Evolutionary conservation across 1,140 invertebrate species (phyloP).

Genomic region (Conus betulinus): DNA sequence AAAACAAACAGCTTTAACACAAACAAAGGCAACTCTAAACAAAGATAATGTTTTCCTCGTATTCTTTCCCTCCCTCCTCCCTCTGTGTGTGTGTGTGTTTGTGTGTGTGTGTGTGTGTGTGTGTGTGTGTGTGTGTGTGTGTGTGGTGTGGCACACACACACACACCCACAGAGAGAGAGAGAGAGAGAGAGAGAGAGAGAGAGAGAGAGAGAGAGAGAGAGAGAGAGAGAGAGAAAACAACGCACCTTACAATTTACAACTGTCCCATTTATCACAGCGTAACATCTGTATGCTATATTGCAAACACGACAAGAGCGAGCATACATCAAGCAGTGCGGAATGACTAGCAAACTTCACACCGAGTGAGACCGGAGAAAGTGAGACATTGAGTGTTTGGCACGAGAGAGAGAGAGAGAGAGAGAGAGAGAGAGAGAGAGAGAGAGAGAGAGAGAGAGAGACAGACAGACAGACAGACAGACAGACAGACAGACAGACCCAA

Average conservation of each 20-base stretch:
- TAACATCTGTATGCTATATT: background rate
- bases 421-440: conserved; percentile 10
- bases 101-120: too few relatives aligned
- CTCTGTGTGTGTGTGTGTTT: too few relatives aligned
- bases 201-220: background rate
- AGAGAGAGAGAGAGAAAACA: background rate
- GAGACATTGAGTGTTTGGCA: too few relatives aligned
- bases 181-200: conserved; percentile 10
- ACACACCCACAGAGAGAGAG: background rate
- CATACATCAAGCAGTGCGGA: too few relatives aligned
- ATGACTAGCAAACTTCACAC: too few relatives aligned
- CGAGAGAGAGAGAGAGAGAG: background rate
- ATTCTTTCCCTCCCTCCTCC: too few relatives aligned
- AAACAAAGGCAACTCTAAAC: too few relatives aligned
- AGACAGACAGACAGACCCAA: background rate
- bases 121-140: too few relatives aligned
- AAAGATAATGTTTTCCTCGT: too few relatives aligned
- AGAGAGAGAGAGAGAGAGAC: background rate
- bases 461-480: background rate
- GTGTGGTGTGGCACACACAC: background rate
- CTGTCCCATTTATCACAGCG: background rate
- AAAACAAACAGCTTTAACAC: too few relatives aligned
- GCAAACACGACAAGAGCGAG: too few relatives aligned
- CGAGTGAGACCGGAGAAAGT: too few relatives aligned
- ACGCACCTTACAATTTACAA: background rate